Base-by-base conservation (phyloP, 2,888 invertebrate genomes). In the Lamellibrachia satsuma region DNA sequence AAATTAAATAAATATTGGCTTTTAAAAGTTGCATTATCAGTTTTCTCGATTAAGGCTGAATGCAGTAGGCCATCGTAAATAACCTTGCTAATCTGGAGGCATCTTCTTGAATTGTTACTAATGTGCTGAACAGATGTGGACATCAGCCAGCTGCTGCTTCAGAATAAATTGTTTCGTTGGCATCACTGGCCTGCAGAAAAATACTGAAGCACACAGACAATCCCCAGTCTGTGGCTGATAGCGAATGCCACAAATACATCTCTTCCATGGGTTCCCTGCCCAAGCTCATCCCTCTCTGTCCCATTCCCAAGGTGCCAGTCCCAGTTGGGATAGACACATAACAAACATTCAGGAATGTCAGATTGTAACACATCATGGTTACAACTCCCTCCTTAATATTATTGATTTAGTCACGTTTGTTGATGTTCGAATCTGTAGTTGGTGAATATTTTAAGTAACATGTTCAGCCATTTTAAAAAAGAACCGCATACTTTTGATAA, bases 1-100 rank as follows among this genome's bases (percentile, higher is more conserved):
- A 75, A 75, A 75, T 75, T n/a, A 75, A 75, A 75, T 75, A 75
- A 75, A 75, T 75, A 75, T 75, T 22, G 75, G 75, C 75, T 75
- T 75, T 75, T 75, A 75, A 75, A 75, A 75, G 75, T 75, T 75
- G 22, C 75, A 75, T 75, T 75, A 75, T 75, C 75, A 75, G 75
- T 75, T 75, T 75, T 75, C 15, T 75, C 75, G 75, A 75, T 75
- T 75, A 75, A n/a, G 75, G 75, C 75, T 75, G 75, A 75, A 75
- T 75, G 75, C 75, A 4, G 75, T 6, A n/a, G 6, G 75, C 75
- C 22, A n/a, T 75, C 15, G 75, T 22, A 75, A 75, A 75, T 75
- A 75, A 75, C 75, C 75, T 22, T 75, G 75, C 22, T 75, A 75
- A 75, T 75, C 75, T 75, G 75, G 75, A 75, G 75, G 75, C 75